A percentile compares a stretch with the other conserved stretches of the same genome.
Conservation (phyloP, 2,797 vertebrate genomes). For the Syndactyla subalaris region DNA sequence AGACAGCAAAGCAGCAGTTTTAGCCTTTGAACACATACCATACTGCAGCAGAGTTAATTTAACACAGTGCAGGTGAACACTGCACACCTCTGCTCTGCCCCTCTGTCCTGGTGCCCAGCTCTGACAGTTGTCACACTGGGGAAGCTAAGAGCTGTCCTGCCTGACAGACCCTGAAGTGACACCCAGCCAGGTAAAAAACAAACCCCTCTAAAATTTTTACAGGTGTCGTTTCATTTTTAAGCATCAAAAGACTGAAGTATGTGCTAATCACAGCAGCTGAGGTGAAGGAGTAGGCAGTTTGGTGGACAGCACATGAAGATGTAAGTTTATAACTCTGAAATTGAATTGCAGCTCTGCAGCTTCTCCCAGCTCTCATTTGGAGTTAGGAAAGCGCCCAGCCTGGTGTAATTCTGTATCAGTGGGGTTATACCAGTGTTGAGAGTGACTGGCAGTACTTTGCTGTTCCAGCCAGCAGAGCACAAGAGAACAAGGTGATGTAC, state of each 20-base stretch:
- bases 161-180: not conserved
- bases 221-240: not conserved
- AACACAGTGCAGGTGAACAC: not conserved
- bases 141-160: not conserved
- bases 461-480: not conserved
- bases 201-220: not conserved
- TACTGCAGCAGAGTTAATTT: not conserved
- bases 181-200: not conserved
- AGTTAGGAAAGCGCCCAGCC: not conserved
- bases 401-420: not conserved
- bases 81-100: not conserved
- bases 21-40: not conserved
- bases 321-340: not conserved
- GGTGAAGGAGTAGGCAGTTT: not conserved
- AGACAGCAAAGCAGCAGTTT: conserved; percentile 23
- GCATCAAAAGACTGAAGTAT: not conserved
- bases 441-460: not conserved
- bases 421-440: not conserved
- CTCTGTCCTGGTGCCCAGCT: not conserved
- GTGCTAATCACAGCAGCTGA: not conserved
- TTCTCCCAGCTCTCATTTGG: not conserved
- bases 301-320: not conserved
- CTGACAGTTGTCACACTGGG: not conserved
- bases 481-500: not conserved
- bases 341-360: not conserved